These are phyloP conservation scores for Chrysogorgia sp. DNA, from an alignment of 92 coral and sea anemone genomes.

Conservation along the genomic window DNA sequence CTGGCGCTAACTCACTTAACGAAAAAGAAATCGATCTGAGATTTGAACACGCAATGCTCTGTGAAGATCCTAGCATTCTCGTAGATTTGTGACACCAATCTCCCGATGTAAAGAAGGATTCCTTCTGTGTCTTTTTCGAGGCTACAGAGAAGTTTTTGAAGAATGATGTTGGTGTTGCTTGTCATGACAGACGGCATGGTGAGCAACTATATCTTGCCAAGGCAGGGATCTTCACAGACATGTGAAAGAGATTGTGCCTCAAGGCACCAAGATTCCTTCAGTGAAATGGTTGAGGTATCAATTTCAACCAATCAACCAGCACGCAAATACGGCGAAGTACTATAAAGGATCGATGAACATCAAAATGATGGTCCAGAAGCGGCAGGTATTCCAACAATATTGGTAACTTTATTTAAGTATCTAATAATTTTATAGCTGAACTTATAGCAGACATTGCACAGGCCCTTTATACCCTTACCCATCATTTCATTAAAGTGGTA, in stretches of 20 bases:
- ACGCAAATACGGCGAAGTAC: constrained; percentile 15
- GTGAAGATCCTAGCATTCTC: constrained; percentile 16
- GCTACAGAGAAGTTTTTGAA: too few species aligned
- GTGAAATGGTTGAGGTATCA: constrained; percentile 28
- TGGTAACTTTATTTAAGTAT: too few species aligned
- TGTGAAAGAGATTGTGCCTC: constrained; percentile 12
- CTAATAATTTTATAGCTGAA: too few species aligned
- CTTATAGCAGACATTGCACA: too few species aligned
- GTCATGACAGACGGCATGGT: constrained; percentile 18
- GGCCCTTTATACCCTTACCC: too few species aligned
- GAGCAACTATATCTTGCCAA: not conserved
- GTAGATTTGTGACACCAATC: constrained; percentile 10
- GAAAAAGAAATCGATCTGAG: constrained; percentile 33
- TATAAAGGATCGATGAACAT: constrained; percentile 26
- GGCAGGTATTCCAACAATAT: too few species aligned
- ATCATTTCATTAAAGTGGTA: too few species aligned
- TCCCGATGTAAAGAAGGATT: not conserved
- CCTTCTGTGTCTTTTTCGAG: too few species aligned
- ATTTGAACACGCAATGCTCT: constrained; percentile 27
- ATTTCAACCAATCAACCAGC: constrained; percentile 35
- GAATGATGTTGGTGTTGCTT: not conserved
- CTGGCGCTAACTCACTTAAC: not conserved
- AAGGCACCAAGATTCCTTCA: constrained; percentile 29
- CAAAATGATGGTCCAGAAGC: constrained; percentile 50
- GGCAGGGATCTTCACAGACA: constrained; percentile 20